These are phyloP conservation scores for Euura saliciscinereae DNA, from an alignment of 1,140 invertebrate species.

Conservation along the genomic window DNA sequence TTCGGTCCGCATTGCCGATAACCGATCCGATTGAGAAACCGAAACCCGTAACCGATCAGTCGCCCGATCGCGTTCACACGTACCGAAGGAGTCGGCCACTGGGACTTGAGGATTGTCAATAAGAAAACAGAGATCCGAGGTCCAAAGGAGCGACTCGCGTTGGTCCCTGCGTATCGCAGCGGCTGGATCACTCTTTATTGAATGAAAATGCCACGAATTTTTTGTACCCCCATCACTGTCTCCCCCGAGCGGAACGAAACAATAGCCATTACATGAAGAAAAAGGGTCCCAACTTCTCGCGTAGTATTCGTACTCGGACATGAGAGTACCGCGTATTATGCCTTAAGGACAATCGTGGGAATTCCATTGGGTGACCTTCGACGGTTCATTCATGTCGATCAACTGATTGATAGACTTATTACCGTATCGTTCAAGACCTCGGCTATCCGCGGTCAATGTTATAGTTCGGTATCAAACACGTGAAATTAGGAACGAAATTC, in stretches of 20 bases:
- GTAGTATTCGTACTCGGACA: not conserved
- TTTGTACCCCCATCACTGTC: constrained; percentile 33
- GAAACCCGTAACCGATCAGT: not conserved
- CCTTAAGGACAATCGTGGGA: constrained; percentile 58
- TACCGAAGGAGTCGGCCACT: not conserved
- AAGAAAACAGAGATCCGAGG: too few relatives aligned
- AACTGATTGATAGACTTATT: constrained; percentile 55
- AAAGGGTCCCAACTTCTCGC: constrained; percentile 9
- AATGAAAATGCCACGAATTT: constrained; percentile 44
- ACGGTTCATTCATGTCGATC: constrained; percentile 61
- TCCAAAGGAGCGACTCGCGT: not conserved
- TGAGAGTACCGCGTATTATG: constrained; percentile 13
- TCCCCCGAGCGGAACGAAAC: constrained; percentile 34
- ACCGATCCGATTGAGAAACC: constrained; percentile 2
- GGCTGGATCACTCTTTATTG: constrained; percentile 28
- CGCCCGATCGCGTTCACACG: not conserved
- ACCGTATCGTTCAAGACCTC: too few relatives aligned
- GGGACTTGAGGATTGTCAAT: too few relatives aligned
- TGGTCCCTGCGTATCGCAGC: not conserved
- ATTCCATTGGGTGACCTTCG: constrained; percentile 58
- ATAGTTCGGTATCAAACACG: too few relatives aligned
- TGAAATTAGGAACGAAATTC: not conserved
- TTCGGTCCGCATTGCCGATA: not conserved
- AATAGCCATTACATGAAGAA: constrained; percentile 45
- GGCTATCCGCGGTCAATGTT: too few relatives aligned